Conservation (phyloP, 2,888 invertebrate species). For the Anodontia alba region DNA sequence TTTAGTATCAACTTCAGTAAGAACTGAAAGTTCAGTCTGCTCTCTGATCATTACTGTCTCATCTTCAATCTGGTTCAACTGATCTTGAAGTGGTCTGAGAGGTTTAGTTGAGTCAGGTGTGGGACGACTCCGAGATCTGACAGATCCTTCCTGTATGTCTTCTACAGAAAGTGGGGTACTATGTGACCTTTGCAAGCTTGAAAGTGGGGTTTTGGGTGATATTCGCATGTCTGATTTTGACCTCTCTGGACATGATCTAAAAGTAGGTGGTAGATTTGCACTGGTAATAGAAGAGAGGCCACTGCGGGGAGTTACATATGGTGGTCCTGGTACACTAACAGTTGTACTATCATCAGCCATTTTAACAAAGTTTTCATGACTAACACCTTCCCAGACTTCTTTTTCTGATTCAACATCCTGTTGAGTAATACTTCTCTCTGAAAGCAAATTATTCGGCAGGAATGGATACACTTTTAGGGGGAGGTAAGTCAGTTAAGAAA, state of each 20-base stretch:
- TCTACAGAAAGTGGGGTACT: constrained; percentile 55
- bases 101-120: constrained; percentile 35
- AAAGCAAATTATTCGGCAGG: constrained; percentile 1
- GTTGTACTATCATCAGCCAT: not conserved
- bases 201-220: constrained; percentile 42
- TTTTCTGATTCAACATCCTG: constrained; percentile 40
- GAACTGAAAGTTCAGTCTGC: constrained; percentile 58
- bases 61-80: constrained; percentile 55
- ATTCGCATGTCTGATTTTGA: constrained; percentile 51
- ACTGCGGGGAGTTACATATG: not conserved
- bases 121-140: constrained; percentile 34
- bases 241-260: constrained; percentile 41
- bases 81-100: constrained; percentile 48
- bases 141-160: constrained; percentile 19
- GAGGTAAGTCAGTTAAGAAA: no score
- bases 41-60: constrained; percentile 56
- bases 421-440: constrained; percentile 18
- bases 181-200: constrained; percentile 44
- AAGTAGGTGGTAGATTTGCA: not conserved
- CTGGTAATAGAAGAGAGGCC: not conserved
- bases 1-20: constrained; percentile 31
- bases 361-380: constrained; percentile 47
- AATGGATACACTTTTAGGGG: no score
- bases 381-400: constrained; percentile 58
- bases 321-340: not conserved